phyloP scores from a whole-genome alignment of 2,113 vertebrate species.

The Sarotherodon lohbergeri region DNA sequence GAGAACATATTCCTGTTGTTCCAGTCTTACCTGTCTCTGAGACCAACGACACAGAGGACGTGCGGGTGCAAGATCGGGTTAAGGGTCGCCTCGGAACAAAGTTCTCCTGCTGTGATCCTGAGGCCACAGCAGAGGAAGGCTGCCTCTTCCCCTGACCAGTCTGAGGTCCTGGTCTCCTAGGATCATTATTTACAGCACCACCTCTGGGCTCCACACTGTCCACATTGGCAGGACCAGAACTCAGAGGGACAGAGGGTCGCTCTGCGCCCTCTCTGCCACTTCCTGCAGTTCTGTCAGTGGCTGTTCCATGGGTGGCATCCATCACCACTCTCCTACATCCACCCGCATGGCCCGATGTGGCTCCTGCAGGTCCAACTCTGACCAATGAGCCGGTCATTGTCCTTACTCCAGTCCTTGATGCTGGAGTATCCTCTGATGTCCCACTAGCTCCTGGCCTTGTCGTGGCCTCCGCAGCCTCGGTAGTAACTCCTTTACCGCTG shows the following conservation, averaged over 20 bases:
- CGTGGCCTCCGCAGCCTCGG: not conserved
- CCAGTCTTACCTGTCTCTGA: slow-evolving; percentile 84
- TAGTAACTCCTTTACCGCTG: not conserved
- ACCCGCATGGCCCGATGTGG: not conserved
- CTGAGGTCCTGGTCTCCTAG: not conserved
- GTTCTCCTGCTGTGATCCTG: slow-evolving; percentile 59
- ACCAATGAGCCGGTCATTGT: not conserved
- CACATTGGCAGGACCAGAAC: not conserved
- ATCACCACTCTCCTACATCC: slow-evolving; percentile 2
- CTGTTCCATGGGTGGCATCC: not conserved
- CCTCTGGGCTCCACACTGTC: not conserved
- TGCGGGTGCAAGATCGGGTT: slow-evolving; percentile 88
- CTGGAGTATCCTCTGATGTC: not conserved
- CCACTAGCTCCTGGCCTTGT: slow-evolving; percentile 1
- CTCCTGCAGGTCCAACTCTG: not conserved
- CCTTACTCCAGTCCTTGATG: not conserved
- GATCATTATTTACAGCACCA: not conserved
- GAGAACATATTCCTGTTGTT: not conserved
- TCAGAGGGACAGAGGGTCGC: not conserved
- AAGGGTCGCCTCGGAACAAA: slow-evolving; percentile 83
- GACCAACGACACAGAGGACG: slow-evolving; percentile 82
- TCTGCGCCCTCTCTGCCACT: not conserved
- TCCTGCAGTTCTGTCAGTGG: not conserved
- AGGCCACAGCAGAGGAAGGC: not conserved
- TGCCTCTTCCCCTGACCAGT: not conserved